Conservation (phyloP, 2,888 invertebrate genomes). For the Dicranocentrus wangi region DNA sequence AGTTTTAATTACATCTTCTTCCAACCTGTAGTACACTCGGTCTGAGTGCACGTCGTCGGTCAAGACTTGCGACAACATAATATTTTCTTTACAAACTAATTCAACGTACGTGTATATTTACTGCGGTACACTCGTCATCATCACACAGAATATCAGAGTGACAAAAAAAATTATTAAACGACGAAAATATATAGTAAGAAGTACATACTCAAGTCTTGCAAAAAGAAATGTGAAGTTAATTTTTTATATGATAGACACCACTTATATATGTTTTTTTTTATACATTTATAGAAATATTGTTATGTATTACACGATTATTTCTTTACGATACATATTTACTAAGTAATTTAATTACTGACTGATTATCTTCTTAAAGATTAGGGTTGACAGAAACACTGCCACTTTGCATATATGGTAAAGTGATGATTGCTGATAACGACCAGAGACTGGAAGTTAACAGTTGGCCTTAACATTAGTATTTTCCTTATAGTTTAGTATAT, state of each 20-base stretch:
- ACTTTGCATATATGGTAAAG: constrained; percentile 55
- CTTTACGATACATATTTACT: background rate
- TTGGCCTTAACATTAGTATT: constrained; percentile 15
- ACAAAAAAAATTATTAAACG: too few species aligned
- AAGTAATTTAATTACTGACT: constrained; percentile 31
- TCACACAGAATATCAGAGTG: constrained; percentile 15
- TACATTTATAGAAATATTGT: background rate
- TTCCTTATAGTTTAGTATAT: background rate
- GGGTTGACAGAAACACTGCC: constrained; percentile 15
- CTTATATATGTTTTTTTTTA: too few species aligned
- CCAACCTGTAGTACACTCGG: too few species aligned
- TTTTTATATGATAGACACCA: background rate
- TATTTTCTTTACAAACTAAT: background rate
- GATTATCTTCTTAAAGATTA: constrained; percentile 37
- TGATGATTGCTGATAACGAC: constrained; percentile 43
- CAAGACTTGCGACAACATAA: background rate
- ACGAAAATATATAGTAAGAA: constrained; percentile 37
- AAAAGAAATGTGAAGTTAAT: constrained; percentile 23
- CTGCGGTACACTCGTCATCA: background rate
- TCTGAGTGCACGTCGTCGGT: background rate
- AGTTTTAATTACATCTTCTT: background rate
- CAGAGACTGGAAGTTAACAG: background rate
- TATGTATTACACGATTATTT: background rate
- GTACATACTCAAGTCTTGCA: constrained; percentile 38
- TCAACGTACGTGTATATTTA: background rate